Conservation (phyloP, 2,113 vertebrate species). For the Sceloporus tristichus region DNA sequence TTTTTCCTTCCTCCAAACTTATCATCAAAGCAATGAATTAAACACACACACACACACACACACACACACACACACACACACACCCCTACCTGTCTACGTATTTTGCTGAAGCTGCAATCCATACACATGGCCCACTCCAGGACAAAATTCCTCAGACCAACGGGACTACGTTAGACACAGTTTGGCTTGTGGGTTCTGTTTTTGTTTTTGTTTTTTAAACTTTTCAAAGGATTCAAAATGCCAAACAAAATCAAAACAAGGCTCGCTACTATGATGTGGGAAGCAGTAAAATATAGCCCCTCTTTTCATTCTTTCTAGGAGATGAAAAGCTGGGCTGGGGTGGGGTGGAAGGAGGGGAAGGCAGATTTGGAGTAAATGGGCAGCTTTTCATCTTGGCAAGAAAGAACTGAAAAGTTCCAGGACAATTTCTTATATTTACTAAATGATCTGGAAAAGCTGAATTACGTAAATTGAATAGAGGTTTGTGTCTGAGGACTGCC, state of each 20-base stretch:
- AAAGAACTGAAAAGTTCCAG: neutral
- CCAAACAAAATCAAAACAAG: neutral
- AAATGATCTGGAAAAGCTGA: neutral
- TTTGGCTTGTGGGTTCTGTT: neutral
- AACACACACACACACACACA: neutral
- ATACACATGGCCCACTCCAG: neutral
- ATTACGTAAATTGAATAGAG: neutral
- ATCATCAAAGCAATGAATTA: conserved; percentile 16
- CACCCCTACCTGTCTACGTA: neutral
- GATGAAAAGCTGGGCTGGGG: neutral
- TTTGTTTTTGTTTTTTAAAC: too few species aligned
- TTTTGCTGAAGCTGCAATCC: neutral
- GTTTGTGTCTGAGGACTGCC: neutral
- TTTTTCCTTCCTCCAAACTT: neutral
- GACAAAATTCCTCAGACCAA: neutral
- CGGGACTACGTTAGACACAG: neutral
- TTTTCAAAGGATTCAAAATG: too few species aligned
- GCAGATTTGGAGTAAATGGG: neutral
- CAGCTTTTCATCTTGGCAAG: neutral
- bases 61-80: neutral
- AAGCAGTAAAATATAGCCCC: neutral
- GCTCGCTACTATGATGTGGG: too few species aligned
- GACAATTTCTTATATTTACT: conserved; percentile 6
- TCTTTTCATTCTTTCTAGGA: neutral
- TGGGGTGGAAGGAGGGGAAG: too few species aligned